A percentile compares a stretch with the other conserved stretches of the same genome.
These are phyloP conservation scores for Salticus scenicus DNA, from an alignment of 2,888 invertebrate species.

Conservation along the genomic window DNA sequence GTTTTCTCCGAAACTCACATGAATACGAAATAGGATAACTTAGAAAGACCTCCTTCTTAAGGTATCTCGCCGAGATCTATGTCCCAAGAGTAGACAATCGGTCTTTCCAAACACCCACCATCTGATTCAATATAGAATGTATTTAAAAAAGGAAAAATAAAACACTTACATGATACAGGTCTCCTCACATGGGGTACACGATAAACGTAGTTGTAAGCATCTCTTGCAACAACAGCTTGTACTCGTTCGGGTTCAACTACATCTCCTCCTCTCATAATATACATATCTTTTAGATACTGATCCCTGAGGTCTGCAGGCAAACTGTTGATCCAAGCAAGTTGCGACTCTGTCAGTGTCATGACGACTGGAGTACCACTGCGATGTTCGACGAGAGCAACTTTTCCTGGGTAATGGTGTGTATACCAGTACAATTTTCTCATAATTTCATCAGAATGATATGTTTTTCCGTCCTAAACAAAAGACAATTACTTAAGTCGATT, in stretches of 20 bases:
- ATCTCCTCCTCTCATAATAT: constrained; percentile 33
- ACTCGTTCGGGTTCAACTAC: constrained; percentile 27
- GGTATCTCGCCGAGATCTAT: no score
- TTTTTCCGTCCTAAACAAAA: constrained; percentile 38
- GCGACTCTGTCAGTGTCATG: constrained; percentile 43
- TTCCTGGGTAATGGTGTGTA: constrained; percentile 36
- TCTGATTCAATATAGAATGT: no score
- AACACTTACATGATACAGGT: constrained; percentile 35
- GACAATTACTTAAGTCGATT: no score
- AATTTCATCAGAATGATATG: constrained; percentile 21
- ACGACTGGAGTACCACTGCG: constrained; percentile 19
- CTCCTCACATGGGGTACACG: constrained; percentile 13
- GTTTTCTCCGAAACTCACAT: no score
- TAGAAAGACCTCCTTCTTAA: no score
- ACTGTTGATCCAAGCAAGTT: constrained; percentile 61
- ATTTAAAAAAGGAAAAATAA: neutral
- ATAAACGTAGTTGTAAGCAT: constrained; percentile 33
- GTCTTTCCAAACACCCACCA: no score
- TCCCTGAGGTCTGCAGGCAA: constrained; percentile 56
- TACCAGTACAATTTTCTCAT: constrained; percentile 36
- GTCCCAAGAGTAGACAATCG: no score
- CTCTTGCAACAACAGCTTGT: constrained; percentile 34
- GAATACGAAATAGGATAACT: no score
- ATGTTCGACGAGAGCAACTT: constrained; percentile 22
- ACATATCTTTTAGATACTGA: constrained; percentile 58